Conservation (phyloP, 2,113 vertebrate genomes). For the Microcebus lehilahytsara region DNA sequence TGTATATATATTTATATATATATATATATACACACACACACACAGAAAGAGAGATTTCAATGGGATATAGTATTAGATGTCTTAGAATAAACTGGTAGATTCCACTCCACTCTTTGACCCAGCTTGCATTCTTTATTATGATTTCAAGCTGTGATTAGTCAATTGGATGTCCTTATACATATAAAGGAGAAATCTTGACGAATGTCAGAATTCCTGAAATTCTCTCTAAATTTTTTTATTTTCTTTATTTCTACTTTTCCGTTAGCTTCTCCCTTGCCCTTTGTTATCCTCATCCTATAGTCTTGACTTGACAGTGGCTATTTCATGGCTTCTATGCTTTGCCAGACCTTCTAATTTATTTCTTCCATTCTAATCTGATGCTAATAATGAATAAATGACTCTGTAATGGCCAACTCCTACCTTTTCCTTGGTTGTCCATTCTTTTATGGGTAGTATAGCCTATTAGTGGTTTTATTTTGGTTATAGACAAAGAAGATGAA, state of each 20-base stretch:
- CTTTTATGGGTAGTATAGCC: not conserved
- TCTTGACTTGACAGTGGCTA: not conserved
- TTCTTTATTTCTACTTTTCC: constrained; percentile 28
- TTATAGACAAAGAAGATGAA: not conserved
- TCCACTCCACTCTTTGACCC: not conserved
- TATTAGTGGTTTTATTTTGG: not conserved
- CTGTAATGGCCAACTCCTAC: not conserved
- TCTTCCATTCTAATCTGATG: not conserved
- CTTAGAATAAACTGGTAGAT: not conserved
- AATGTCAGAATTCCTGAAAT: constrained; percentile 1
- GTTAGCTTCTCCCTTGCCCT: not conserved
- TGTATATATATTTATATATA: not conserved
- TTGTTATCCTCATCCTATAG: not conserved
- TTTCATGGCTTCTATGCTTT: not conserved
- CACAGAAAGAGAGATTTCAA: not conserved
- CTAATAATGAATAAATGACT: not conserved
- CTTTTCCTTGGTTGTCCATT: not conserved
- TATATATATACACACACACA: not conserved
- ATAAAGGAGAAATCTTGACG: not conserved
- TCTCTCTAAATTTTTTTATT: not conserved
- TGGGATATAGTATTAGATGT: not conserved
- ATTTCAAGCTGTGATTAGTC: not conserved
- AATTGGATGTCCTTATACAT: not conserved
- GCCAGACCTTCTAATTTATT: constrained; percentile 17
- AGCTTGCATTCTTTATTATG: not conserved